Evolutionary conservation across 2,113 vertebrate species (phyloP), one percentile per base, ranked within the genome.

Genomic region (Cygnus atratus): DNA sequence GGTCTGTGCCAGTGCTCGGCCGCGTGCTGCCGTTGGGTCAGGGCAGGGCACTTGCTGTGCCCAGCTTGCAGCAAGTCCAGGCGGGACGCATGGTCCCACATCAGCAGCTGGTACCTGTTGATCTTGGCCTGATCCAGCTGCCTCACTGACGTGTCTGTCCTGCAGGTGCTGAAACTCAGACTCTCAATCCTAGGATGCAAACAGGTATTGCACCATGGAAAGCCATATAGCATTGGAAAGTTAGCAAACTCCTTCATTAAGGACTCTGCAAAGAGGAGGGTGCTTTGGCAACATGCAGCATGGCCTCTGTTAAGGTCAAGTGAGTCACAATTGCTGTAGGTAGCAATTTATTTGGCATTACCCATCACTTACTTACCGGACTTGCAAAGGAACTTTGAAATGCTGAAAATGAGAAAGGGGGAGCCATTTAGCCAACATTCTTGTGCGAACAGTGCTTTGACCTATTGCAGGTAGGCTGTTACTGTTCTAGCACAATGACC

Each of bases 61-160:
- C 70, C 0, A 0, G 2, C 1, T 10, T 3, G 1, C 80, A 91
- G 37, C 1, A 0, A 1, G 13, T 31, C 14, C 65, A 96, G 33
- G 3, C 0, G 0, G 1, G 0, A 1, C 22, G 35, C 0, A 0
- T 72, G 59, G 1, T 7, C 0, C 4, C 0, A 0, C 2, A 0
- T n/a, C 14, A 12, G 2, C 3, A 0, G 0, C 11, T 3, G 16
- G 14, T 0, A 58, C 2, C 0, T 0, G 18, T 2, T 0, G 3
- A 46, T 15, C 8, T 0, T 7, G 25, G 0, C 8, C 8, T 5
- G 2, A 12, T 71, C 4, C 85, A 79, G 35, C n/a, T 84, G 9
- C 37, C 48, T 4, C 5, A 24, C 22, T 2, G 2, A 0, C 19
- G 67, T 14, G 0, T 46, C 0, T 31, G 33, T 29, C 9, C 1